A percentile compares a stretch with the other conserved stretches of the same genome.
Conservation (phyloP, 2,797 vertebrate genomes). For the Geotrypetes seraphini region DNA sequence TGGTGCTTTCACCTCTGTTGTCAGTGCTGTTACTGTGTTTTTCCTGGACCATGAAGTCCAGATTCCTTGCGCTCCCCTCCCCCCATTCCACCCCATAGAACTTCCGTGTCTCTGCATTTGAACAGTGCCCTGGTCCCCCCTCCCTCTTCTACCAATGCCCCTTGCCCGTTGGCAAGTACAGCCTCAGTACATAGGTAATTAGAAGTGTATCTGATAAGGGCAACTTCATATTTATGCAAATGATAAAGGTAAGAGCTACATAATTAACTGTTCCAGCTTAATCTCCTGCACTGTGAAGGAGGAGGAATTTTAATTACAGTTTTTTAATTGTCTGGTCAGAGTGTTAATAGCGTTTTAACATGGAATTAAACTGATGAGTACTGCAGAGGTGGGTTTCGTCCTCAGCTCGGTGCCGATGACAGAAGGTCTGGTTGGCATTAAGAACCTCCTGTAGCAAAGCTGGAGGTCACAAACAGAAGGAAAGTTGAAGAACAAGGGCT, state of each 20-base stretch:
- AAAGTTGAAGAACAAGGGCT: too few relatives aligned
- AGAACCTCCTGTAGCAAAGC: too few relatives aligned
- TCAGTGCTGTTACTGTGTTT: too few relatives aligned
- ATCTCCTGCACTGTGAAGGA: constrained; percentile 28
- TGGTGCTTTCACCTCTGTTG: too few relatives aligned
- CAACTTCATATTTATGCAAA: constrained; percentile 53
- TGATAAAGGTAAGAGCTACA: constrained; percentile 45
- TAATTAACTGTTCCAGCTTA: constrained; percentile 59
- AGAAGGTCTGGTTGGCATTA: too few relatives aligned
- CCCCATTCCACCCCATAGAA: too few relatives aligned
- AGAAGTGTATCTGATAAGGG: constrained; percentile 20
- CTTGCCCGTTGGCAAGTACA: fast-evolving
- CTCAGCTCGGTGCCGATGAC: fast-evolving
- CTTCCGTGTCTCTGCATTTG: too few relatives aligned
- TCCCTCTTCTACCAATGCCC: not conserved
- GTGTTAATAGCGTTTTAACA: constrained; percentile 43
- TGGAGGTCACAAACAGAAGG: too few relatives aligned
- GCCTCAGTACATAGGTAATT: constrained; percentile 19
- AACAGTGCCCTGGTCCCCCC: too few relatives aligned
- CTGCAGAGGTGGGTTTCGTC: constrained; percentile 12
- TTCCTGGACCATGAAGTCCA: too few relatives aligned
- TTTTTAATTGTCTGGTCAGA: constrained; percentile 51
- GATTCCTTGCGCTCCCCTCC: too few relatives aligned
- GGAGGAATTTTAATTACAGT: constrained; percentile 62
- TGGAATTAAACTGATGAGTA: constrained; percentile 9